Percentiles rank a stretch among this genome's conserved stretches.
Conservation (phyloP, 2,113 vertebrate species). For the Erythrolamprus reginae region DNA sequence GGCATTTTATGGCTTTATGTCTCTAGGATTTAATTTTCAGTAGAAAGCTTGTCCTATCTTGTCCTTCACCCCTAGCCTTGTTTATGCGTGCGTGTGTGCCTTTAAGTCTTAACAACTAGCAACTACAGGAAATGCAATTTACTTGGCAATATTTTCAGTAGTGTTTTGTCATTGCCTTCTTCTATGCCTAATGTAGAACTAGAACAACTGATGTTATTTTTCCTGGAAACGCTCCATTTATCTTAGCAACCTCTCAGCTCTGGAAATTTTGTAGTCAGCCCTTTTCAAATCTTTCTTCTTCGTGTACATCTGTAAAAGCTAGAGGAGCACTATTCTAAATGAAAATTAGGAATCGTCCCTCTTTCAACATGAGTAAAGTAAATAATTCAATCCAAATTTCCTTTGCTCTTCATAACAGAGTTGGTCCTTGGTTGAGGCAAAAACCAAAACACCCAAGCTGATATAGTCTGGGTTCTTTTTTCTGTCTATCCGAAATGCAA, state of each 20-base stretch:
- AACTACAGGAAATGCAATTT: background rate
- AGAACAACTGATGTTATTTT: background rate
- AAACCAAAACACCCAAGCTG: background rate
- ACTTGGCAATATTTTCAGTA: background rate
- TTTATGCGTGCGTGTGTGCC: background rate
- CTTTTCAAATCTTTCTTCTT: background rate
- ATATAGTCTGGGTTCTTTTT: slow-evolving; percentile 2
- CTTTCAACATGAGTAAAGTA: background rate
- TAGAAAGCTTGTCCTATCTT: background rate
- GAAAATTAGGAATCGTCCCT: background rate
- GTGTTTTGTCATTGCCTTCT: background rate
- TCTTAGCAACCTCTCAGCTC: background rate
- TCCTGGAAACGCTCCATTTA: background rate
- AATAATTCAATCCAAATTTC: background rate
- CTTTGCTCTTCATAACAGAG: background rate
- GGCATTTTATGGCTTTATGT: background rate
- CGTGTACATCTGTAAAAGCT: background rate
- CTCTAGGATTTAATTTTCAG: background rate
- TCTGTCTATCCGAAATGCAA: slow-evolving; percentile 18
- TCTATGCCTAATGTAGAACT: background rate
- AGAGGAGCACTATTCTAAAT: background rate
- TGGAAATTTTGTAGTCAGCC: background rate
- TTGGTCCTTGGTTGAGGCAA: background rate
- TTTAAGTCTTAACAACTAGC: background rate
- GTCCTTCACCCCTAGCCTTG: background rate